Base-by-base conservation (phyloP, 2,888 invertebrate species). In the Catocala nupta region DNA sequence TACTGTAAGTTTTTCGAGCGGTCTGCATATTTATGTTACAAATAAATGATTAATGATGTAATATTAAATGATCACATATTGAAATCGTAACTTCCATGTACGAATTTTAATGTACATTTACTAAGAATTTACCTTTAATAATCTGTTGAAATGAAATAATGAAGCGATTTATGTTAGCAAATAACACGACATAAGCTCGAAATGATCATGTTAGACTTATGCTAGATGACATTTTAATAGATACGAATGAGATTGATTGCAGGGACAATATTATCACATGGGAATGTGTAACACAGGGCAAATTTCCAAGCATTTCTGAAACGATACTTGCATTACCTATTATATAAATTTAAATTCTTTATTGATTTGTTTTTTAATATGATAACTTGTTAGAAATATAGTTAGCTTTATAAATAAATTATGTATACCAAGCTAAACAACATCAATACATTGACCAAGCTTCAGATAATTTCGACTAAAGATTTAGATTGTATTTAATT, bases 161-260 rank as follows among this genome's bases (percentile, higher is more conserved):
- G 78, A 83, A 89, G 90, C 89, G 71, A 81, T 81, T 84, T 87
- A 86, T 91, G 86, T 89, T 89, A 90, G 91, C 90, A 77, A 79
- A 80, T 73, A 84, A 87, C 87, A 89, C 85, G 86, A 90, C 85
- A 88, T 75, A 89, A 88, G 90, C 90, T 81, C 71, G 70, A 81
- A 71, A 82, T 82, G 80, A 81, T 67, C 58, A 71, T 76, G 66
- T 72, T 71, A 74, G 69, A 77, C 73, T 77, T 70, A 71, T 63
- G 68, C 76, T 75, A 68, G 55, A 64, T 68, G 60, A 62, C 12
- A 55, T 36, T 52, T 50, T 52, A 45, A 67, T 63, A 59, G 45
- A 58, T 43, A 66, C 47, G 9, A 39, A 39, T 39, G 9, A 39
- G 5, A 8, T 39, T 9, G 8, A 8, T 39, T 39, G 9, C 6